These are phyloP conservation scores for Cygnus atratus DNA, from an alignment of 2,113 vertebrate species.

Conservation along the genomic window DNA sequence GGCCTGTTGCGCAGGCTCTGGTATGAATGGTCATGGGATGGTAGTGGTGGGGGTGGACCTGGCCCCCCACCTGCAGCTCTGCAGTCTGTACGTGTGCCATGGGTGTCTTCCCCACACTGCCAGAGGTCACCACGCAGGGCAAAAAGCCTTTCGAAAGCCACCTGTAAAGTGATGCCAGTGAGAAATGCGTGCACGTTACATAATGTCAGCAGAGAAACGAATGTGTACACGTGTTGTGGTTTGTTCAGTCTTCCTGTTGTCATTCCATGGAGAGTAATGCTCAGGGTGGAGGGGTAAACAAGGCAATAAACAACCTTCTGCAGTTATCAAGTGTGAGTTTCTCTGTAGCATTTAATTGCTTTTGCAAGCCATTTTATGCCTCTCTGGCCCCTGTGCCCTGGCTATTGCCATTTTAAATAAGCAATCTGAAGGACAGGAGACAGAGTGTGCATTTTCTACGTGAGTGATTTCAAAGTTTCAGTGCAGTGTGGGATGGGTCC, in stretches of 20 bases:
- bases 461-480: neutral
- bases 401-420: neutral
- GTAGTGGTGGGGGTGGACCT: neutral
- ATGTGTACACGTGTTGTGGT: fast-evolving
- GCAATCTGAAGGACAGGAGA: neutral
- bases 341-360: neutral
- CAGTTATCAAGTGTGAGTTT: neutral
- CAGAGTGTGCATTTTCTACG: neutral
- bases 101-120: neutral
- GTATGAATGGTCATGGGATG: neutral
- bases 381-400: neutral
- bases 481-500: neutral
- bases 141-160: neutral
- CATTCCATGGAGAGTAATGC: neutral
- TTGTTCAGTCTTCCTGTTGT: neutral
- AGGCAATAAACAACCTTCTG: neutral
- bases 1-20: neutral
- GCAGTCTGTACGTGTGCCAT: neutral
- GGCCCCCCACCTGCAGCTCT: neutral
- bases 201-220: neutral
- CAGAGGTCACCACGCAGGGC: neutral
- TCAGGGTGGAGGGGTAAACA: neutral
- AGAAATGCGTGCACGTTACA: fast-evolving
- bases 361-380: neutral
- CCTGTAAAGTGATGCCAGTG: neutral